A percentile compares a stretch with the other conserved stretches of the same genome.
These are phyloP conservation scores for Deroplatys truncata DNA, from an alignment of 2,888 invertebrate genomes.

Conservation along the genomic window DNA sequence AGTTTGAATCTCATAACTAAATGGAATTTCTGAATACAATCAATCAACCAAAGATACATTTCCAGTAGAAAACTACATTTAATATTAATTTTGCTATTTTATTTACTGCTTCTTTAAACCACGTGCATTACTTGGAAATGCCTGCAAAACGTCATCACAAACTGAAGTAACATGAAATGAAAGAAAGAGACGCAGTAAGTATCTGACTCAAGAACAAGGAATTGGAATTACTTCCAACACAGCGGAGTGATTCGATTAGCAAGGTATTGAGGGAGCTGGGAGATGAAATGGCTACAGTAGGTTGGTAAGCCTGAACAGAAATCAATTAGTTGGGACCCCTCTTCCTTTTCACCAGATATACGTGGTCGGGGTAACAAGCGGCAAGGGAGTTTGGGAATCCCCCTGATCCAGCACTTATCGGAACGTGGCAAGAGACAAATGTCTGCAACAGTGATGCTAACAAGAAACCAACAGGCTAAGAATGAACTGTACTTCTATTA, in stretches of 20 bases:
- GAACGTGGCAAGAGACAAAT: background rate
- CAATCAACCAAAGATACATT: too few species aligned
- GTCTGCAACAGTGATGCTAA: too few species aligned
- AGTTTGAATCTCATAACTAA: too few species aligned
- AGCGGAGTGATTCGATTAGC: background rate
- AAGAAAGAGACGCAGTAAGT: background rate
- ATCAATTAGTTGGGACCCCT: background rate
- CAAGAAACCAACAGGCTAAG: too few species aligned
- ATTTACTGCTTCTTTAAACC: too few species aligned
- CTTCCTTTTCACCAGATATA: background rate
- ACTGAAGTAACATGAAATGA: background rate
- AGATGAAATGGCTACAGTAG: background rate
- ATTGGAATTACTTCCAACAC: background rate
- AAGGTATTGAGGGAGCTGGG: background rate
- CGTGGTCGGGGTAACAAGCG: background rate
- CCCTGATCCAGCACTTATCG: background rate
- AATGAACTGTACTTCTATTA: too few species aligned
- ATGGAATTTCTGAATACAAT: too few species aligned
- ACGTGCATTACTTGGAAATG: too few species aligned
- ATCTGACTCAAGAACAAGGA: background rate
- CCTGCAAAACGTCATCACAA: background rate
- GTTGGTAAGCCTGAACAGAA: background rate
- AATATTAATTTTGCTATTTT: too few species aligned
- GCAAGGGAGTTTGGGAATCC: background rate
- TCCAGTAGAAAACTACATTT: too few species aligned